Conservation (phyloP, 2,888 invertebrate species). For the Erebia epiphron region DNA sequence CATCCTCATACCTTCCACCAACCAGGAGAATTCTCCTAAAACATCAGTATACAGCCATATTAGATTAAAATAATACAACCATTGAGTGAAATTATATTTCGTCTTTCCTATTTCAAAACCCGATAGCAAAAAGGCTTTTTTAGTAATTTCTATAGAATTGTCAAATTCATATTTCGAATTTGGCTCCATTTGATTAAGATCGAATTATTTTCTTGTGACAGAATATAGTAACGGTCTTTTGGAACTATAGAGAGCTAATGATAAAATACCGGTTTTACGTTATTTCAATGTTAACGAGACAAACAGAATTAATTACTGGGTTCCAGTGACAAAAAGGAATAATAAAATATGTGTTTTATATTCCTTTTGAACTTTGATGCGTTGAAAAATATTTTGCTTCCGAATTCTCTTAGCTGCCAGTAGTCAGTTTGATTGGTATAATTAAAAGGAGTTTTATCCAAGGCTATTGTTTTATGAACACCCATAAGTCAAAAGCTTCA, state of each 20-base stretch:
- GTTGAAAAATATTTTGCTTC: constrained; percentile 28
- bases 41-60: constrained; percentile 54
- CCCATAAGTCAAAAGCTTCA: no score
- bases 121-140: constrained; percentile 50
- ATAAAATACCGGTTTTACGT: constrained; percentile 2
- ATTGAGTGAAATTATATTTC: constrained; percentile 28
- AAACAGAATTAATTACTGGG: constrained; percentile 31
- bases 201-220: background rate
- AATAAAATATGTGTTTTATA: constrained; percentile 35
- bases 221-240: background rate
- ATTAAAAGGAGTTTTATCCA: constrained; percentile 28
- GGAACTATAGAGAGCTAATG: constrained; percentile 17
- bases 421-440: constrained; percentile 25
- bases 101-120: constrained; percentile 51
- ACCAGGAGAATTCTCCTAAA: constrained; percentile 56
- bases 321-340: constrained; percentile 32
- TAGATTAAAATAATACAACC: constrained; percentile 52
- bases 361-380: constrained; percentile 27
- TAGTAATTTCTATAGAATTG: constrained; percentile 49
- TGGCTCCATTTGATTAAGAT: background rate
- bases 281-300: constrained; percentile 10
- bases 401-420: constrained; percentile 31
- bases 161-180: constrained; percentile 43
- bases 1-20: constrained; percentile 51
- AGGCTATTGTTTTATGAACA: constrained; percentile 1